Evolutionary conservation across 1,140 invertebrate genomes (phyloP), one percentile per base, ranked within the genome.

Genomic region (Microplitis mediator): DNA sequence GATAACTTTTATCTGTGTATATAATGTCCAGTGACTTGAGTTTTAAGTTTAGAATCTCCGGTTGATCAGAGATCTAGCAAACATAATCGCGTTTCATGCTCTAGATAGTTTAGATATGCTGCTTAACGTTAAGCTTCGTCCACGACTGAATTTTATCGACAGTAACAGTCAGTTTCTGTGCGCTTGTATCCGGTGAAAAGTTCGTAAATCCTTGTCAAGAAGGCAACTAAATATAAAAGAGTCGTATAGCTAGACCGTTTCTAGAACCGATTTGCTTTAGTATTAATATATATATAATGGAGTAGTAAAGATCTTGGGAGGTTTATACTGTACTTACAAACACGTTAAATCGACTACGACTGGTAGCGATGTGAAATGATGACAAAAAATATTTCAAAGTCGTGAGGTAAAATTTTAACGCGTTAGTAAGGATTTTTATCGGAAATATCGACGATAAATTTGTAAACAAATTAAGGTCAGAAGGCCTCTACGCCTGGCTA

Each of bases 61-160:
- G 39, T 45, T 45, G 39, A 45, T 45, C 39, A 45, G 39, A 45
- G 39, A 45, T 45, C 39, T 45, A 45, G 39, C 72, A 50, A 60
- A 31, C 51, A 58, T 60, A 56, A 69, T 65, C 39, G 14, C 36
- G 16, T 50, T 65, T 65, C 45, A 65, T 51, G 63, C 63, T 65
- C 63, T 51, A 65, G 39, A 65, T 65, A 65, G 34, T 4, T 1
- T 11, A 50, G 63, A 45, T 65, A 11, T 14, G 14, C 16, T 31
- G 14, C 23, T 16, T 34, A 16, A 16, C 31, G 4, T 9, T 31
- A 58, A 58, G 56, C 9, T 11, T 58, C 16, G 23, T 23, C 56
- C 9, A 31, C 14, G 14, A 58, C 0, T 6, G 56, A 23, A 31
- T 58, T 54, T 58, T 58, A 58, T 58, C 56, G 9, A 23, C 5